Percentiles rank a stretch among this genome's conserved stretches.
phyloP scores from a whole-genome alignment of 2,888 invertebrate genomes.

The Pollenia labialis region DNA sequence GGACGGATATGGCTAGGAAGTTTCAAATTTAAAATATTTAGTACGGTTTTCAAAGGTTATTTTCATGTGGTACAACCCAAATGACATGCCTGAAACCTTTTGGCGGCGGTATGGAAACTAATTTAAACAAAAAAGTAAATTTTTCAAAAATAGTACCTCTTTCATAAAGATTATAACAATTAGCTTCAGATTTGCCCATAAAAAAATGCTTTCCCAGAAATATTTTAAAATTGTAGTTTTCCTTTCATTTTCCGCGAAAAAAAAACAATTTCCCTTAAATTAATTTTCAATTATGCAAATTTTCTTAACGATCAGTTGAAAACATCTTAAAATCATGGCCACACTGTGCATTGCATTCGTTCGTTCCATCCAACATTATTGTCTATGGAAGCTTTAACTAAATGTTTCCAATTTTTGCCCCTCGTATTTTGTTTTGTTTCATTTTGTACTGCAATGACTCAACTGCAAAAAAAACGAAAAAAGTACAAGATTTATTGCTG shows the following conservation, averaged over 20 bases:
- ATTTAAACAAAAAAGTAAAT: too few species aligned
- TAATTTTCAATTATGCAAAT: slow-evolving; percentile 15
- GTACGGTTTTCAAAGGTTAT: too few species aligned
- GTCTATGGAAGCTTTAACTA: slow-evolving; percentile 21
- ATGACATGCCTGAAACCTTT: too few species aligned
- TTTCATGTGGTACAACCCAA: too few species aligned
- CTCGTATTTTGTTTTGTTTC: slow-evolving; percentile 40
- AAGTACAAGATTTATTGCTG: slow-evolving; percentile 57
- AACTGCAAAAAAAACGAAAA: slow-evolving; percentile 1
- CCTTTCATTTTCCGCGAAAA: neutral
- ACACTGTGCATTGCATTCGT: slow-evolving; percentile 28
- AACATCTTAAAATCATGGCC: neutral
- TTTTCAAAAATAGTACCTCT: too few species aligned
- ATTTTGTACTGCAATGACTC: slow-evolving; percentile 60
- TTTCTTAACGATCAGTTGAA: slow-evolving; percentile 23
- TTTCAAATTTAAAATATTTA: too few species aligned
- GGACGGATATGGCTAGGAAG: too few species aligned
- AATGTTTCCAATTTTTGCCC: slow-evolving; percentile 27
- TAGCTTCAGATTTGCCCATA: too few species aligned
- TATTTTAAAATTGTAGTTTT: too few species aligned
- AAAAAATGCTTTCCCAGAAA: too few species aligned
- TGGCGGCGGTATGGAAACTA: too few species aligned
- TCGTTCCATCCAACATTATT: neutral
- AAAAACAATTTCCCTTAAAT: neutral
- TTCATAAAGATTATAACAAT: too few species aligned